Evolutionary conservation across 1,140 invertebrate species (phyloP).

Genomic region (Macrocentrus cingulum): DNA sequence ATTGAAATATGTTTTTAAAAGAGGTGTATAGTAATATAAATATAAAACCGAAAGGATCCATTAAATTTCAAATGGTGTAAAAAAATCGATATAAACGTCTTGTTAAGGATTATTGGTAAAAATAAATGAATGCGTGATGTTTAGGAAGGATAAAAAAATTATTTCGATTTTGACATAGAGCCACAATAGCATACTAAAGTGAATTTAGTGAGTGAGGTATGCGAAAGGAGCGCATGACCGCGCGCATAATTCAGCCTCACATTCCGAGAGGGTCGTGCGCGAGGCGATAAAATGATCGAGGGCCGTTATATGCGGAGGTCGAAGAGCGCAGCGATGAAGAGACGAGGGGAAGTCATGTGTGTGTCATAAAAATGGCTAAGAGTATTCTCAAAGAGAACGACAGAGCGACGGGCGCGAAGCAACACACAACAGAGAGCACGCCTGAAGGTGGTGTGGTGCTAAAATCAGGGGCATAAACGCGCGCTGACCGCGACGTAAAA

Average conservation of each 20-base stretch:
- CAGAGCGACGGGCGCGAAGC: constrained; percentile 21
- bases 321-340: not conserved
- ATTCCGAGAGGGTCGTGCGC: constrained; percentile 19
- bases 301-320: constrained; percentile 12
- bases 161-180: not conserved
- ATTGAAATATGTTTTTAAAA: too few relatives aligned
- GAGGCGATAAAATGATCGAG: constrained; percentile 28
- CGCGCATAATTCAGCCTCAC: constrained; percentile 15
- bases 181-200: not conserved
- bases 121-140: not conserved
- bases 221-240: constrained; percentile 4
- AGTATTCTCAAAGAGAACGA: constrained; percentile 23
- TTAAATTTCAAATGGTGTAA: too few relatives aligned
- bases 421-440: constrained; percentile 37
- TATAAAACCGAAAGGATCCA: too few relatives aligned
- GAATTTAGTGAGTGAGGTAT: constrained; percentile 3
- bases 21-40: too few relatives aligned
- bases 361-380: constrained; percentile 45
- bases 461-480: constrained; percentile 51
- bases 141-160: not conserved
- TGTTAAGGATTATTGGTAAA: too few relatives aligned
- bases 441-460: constrained; percentile 43
- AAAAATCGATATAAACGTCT: too few relatives aligned
- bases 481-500: constrained; percentile 54
- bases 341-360: not conserved